Percentiles rank a stretch among this genome's conserved stretches.
Conservation (phyloP, 2,113 vertebrate genomes). For the Oriolus oriolus region DNA sequence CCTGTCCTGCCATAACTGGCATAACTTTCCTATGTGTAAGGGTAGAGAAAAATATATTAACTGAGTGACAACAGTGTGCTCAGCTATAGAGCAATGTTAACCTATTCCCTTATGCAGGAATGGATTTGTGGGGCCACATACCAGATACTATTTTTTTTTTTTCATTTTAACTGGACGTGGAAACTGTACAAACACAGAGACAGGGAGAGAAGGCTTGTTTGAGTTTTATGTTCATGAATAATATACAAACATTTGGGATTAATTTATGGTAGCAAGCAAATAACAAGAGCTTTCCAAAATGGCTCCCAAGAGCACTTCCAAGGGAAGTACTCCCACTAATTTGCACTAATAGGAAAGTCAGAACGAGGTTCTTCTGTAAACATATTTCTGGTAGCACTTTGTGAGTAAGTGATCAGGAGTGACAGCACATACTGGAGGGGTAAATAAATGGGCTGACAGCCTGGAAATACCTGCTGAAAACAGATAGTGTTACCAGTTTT, state of each 20-base stretch:
- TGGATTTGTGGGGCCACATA: neutral
- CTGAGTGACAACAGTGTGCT: neutral
- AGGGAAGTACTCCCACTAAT: conserved; percentile 39
- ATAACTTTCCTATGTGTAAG: neutral
- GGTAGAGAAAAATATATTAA: neutral
- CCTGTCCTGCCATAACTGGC: neutral
- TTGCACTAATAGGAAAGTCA: conserved; percentile 47
- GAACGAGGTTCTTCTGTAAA: conserved; percentile 48
- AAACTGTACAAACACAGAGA: neutral
- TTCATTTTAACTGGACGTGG: neutral
- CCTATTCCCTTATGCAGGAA: neutral
- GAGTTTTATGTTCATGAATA: conserved; percentile 39
- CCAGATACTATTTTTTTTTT: neutral
- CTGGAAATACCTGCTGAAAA: neutral
- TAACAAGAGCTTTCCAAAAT: conserved; percentile 58
- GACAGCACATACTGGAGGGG: neutral
- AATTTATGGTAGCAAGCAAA: conserved; percentile 43
- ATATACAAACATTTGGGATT: conserved; percentile 48
- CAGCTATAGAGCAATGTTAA: neutral
- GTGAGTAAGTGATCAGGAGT: conserved; percentile 1
- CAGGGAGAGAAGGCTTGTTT: neutral
- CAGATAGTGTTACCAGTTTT: neutral
- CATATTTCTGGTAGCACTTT: conserved; percentile 12
- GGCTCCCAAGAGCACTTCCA: conserved; percentile 40
- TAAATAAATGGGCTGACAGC: neutral